Base-by-base conservation (phyloP, 2,113 vertebrate genomes). In the Lutjanus erythropterus region DNA sequence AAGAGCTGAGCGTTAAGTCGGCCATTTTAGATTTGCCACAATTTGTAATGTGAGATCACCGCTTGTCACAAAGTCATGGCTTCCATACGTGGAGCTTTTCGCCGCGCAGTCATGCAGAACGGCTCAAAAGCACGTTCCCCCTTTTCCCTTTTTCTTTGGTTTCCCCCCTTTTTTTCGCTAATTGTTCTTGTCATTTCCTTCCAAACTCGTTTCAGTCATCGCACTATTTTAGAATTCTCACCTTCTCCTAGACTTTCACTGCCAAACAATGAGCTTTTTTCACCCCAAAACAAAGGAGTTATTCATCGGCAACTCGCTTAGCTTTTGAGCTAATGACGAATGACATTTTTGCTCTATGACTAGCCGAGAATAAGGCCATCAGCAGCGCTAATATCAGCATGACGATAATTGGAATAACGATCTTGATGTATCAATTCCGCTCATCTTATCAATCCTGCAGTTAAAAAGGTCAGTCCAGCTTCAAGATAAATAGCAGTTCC, bases 11-110 rank as follows among this genome's bases (percentile, higher is more conserved):
- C 86, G 70, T 76, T 73, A 79, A 73, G 93, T 93, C 93, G 89
- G 93, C 93, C 93, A 94, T 94, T 93, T 94, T 94, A 94, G 92
- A 93, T 93, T 90, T 91, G 89, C 90, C 91, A 89, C 90, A 86
- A 87, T 92, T 88, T 91, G 86, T 83, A 89, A 91, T 71, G 86
- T 91, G 86, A 91, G 90, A 91, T 91, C 88, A 92, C 58, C 33
- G 91, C 61, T 89, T 88, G 91, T 91, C 91, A 92, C 84, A 89
- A 88, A 93, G 89, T 90, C 91, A 92, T 84, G 91, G 91, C 90
- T 86, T 88, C 88, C 73, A 53, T 66, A 64, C 62, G 31, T 19
- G 0, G 0, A 33, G 83, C 39, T 46, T n/a, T 55, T 41, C 39
- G 16, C 27, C 2, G n/a, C 73, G 71, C 52, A 9, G 25, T 69